Evolutionary conservation across 2,113 vertebrate genomes (phyloP).

Genomic region (Tretioscincus oriximinensis): DNA sequence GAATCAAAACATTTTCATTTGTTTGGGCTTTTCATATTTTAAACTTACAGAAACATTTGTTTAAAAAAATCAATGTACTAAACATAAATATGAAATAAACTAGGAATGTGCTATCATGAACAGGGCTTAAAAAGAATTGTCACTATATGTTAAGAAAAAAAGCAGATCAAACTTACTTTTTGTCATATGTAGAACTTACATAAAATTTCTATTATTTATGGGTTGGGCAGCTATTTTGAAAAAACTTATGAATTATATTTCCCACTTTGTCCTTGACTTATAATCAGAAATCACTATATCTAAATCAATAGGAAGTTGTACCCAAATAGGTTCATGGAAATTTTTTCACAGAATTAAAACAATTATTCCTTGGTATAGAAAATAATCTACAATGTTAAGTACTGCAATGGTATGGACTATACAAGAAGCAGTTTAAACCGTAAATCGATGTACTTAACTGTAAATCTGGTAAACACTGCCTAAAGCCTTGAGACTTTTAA

Average conservation of each 20-base stretch:
- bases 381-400: neutral
- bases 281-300: neutral
- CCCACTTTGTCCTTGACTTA: neutral
- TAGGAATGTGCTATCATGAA: too few species aligned
- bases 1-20: neutral
- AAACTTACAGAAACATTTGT: neutral
- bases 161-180: neutral
- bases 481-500: neutral
- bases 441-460: neutral
- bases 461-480: neutral
- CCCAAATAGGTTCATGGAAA: neutral
- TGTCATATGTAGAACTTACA: neutral
- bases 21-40: slow-evolving; percentile 23
- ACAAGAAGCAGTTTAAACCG: neutral
- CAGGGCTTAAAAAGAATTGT: too few species aligned
- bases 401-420: neutral
- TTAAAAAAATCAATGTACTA: neutral
- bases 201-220: too few species aligned
- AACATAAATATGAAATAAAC: too few species aligned
- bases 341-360: neutral
- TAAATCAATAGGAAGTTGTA: neutral
- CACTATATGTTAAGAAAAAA: neutral
- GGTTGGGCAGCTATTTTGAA: too few species aligned
- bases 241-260: neutral
- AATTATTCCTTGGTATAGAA: neutral